Evolutionary conservation across 1,140 invertebrate species (phyloP), one percentile per base, ranked within the genome.

Genomic region (Aphis gossypii): DNA sequence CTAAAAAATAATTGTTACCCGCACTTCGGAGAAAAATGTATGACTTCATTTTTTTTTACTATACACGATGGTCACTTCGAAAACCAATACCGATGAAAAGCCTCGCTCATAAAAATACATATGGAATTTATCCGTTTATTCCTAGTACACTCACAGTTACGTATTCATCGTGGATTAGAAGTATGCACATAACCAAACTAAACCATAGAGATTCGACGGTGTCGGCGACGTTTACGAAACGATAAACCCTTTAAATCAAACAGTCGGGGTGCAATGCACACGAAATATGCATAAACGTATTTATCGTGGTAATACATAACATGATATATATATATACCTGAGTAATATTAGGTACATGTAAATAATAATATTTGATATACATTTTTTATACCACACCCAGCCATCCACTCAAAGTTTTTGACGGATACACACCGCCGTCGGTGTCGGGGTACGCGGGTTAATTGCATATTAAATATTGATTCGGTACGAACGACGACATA

Each of bases 141-240:
- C 2, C 25, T 9, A 25, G 6, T 0, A 25, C 56, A 25, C 2
- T 1, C 48, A 14, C 9, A 2, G 48, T 0, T 18, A 2, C 1
- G 14, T 48, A 48, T 2, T 14, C 14, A 14, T 51, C 48, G 48
- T 11, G 18, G 14, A 51, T 20, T 20, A 14, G 48, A 18, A 51
- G 46, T 46, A 14, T 30, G 11, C 56, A 2, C 56, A 2, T 30
- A 14, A 60, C 23, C 23, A 56, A 56, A 2, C 35, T 46, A 48
- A 56, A 56, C 25, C 56, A 4, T 60, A 30, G 14, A 60, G 8
- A 30, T 30, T 60, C 56, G 30, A 3, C 56, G 11, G 30, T 30
- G 30, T 11, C 56, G 30, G 30, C 11, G 9, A 14, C 9, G 56
- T 60, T 11, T 30, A 30, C 56, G 8, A 5, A 4, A 35, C n/a